A percentile compares a stretch with the other conserved stretches of the same genome.
Conservation (phyloP, 2,113 vertebrate genomes). For the Oreochromis spilurus region DNA sequence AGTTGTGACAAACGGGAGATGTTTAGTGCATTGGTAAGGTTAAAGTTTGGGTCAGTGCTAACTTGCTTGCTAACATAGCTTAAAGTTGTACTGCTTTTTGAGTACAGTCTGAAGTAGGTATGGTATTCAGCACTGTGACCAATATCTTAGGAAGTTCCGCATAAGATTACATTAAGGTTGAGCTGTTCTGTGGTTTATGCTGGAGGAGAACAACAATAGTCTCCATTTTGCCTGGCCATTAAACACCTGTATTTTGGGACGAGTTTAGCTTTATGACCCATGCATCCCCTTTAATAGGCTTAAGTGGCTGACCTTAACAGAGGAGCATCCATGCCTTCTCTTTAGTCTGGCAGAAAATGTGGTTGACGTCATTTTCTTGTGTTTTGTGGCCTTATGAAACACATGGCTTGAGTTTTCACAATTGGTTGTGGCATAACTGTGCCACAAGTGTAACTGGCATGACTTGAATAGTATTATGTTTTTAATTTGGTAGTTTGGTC, state of each 20-base stretch:
- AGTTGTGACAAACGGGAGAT: background rate
- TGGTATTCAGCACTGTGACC: background rate
- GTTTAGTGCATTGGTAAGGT: background rate
- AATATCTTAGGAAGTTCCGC: background rate
- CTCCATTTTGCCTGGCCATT: background rate
- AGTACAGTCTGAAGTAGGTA: background rate
- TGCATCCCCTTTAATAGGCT: background rate
- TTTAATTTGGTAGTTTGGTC: background rate
- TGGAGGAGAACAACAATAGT: background rate
- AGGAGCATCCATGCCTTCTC: background rate
- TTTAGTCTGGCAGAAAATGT: background rate
- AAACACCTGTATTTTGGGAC: background rate
- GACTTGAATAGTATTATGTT: background rate
- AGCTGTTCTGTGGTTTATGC: background rate
- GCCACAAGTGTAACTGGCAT: background rate
- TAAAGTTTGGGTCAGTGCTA: background rate
- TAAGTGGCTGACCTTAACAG: fast-evolving
- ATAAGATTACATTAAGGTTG: background rate
- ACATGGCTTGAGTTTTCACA: background rate
- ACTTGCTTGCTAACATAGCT: background rate
- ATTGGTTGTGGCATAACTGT: background rate
- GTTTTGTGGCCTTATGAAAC: background rate
- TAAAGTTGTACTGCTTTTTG: background rate
- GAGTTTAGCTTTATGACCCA: background rate
- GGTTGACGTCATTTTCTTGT: background rate